Conservation (phyloP, 2,797 vertebrate genomes). For the Microctenopoma lineatum region DNA sequence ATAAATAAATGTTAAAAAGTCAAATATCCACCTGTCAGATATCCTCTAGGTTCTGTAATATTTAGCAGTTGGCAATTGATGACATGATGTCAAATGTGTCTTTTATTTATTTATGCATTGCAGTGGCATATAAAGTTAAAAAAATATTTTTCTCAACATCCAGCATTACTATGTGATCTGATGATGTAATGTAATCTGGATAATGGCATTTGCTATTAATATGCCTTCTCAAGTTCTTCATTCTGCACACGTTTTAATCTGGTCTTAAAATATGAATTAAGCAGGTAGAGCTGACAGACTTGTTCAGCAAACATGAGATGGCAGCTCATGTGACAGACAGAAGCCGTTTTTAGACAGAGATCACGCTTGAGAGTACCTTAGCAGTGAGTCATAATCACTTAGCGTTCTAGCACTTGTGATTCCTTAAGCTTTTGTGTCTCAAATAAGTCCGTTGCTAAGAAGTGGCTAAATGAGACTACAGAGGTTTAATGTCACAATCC, state of each 20-base stretch:
- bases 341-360: too few species aligned
- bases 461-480: too few species aligned
- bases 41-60: slow-evolving; percentile 3
- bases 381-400: too few species aligned
- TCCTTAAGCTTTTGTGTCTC: too few species aligned
- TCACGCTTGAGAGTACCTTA: too few species aligned
- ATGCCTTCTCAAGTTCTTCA: neutral
- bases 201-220: slow-evolving; percentile 3
- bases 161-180: neutral
- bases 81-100: slow-evolving; percentile 19
- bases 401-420: too few species aligned
- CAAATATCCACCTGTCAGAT: slow-evolving; percentile 14
- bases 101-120: slow-evolving; percentile 10
- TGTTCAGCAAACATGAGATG: neutral
- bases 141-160: neutral
- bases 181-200: neutral
- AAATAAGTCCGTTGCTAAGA: too few species aligned
- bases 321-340: neutral
- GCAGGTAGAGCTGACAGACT: neutral
- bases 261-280: slow-evolving; percentile 1
- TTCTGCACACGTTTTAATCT: neutral
- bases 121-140: neutral
- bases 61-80: slow-evolving; percentile 7
- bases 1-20: neutral
- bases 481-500: too few species aligned